Conservation (phyloP, 2,113 vertebrate species). For the Hiodon alosoides region DNA sequence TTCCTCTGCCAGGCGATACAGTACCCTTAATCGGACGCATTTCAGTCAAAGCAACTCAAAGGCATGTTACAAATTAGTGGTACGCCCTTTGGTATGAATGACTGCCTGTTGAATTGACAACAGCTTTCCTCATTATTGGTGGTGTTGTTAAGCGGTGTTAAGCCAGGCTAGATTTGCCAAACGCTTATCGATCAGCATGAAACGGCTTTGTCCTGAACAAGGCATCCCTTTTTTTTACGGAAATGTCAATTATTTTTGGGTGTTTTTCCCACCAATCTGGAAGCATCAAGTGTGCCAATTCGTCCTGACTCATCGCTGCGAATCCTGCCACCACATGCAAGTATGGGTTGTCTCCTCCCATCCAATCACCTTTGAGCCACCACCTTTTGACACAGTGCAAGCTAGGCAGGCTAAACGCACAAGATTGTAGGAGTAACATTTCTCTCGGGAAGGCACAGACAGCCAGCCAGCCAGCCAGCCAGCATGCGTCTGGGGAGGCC, state of each 20-base stretch:
- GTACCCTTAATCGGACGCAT: not conserved
- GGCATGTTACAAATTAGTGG: not conserved
- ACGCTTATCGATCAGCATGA: not conserved
- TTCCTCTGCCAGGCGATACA: not conserved
- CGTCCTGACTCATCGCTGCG: too few species aligned
- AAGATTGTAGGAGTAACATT: too few species aligned
- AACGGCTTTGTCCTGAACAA: not conserved
- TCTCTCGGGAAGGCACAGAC: too few species aligned
- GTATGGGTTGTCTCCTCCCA: too few species aligned
- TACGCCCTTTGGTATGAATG: not conserved
- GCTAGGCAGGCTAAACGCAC: too few species aligned
- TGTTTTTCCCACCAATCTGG: too few species aligned
- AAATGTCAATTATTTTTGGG: not conserved
- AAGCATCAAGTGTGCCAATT: too few species aligned
- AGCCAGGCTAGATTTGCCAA: not conserved
- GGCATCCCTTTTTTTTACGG: not conserved
- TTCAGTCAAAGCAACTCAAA: not conserved
- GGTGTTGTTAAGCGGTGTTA: not conserved
- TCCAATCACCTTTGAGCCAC: too few species aligned
- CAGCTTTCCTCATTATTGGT: not conserved
- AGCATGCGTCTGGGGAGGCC: too few species aligned
- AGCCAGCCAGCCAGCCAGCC: too few species aligned
- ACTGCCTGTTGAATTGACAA: not conserved
- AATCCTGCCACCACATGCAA: too few species aligned
- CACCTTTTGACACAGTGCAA: too few species aligned